phyloP scores from a whole-genome alignment of 1,140 invertebrate species.

The Calycopis cecrops region DNA sequence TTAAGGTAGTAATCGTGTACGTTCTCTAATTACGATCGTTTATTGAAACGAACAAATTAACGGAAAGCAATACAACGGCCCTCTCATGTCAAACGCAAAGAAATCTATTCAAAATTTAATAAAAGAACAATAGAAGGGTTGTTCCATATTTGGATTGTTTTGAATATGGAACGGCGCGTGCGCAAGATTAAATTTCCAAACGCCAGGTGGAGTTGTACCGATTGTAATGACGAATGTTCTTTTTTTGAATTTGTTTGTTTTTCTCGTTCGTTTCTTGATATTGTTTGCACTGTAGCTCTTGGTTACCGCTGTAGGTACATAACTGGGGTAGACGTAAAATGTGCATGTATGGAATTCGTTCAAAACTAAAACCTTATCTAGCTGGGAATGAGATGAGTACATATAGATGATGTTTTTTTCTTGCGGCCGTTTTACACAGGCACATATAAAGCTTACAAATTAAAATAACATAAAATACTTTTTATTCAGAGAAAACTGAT shows the following conservation, averaged over 20 bases:
- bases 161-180: conserved; percentile 35
- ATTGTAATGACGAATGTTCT: conserved; percentile 20
- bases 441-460: too few species aligned
- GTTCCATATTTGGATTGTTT: conserved; percentile 35
- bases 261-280: conserved; percentile 1
- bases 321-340: too few species aligned
- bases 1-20: too few species aligned
- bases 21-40: neutral
- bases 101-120: conserved; percentile 32
- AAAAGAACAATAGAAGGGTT: conserved; percentile 37
- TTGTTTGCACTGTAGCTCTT: too few species aligned
- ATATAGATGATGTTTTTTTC: too few species aligned
- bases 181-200: conserved; percentile 33
- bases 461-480: too few species aligned
- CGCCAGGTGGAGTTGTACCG: conserved; percentile 31
- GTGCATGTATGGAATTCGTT: too few species aligned
- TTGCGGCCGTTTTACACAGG: too few species aligned
- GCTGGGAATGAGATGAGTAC: too few species aligned
- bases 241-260: conserved; percentile 10
- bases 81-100: conserved; percentile 16
- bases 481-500: too few species aligned
- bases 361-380: too few species aligned
- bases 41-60: conserved; percentile 5
- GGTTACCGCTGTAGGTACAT: too few species aligned
- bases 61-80: conserved; percentile 10